Evolutionary conservation across 1,140 invertebrate species (phyloP).

Genomic region (Lepidostoma basale): DNA sequence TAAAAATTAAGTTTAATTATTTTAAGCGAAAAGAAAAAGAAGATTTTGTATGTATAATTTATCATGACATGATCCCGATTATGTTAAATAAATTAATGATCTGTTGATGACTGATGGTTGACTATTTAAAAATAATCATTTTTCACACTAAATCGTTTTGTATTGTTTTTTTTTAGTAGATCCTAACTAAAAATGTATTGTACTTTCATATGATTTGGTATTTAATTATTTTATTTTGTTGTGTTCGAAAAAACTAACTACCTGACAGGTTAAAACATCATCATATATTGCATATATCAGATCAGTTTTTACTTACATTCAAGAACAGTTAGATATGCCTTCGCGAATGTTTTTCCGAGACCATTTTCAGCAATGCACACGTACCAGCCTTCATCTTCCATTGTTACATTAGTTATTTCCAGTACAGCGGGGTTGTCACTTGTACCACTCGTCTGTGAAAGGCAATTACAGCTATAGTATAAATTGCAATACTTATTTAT

Average conservation of each 20-base stretch:
- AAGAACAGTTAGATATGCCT: conserved; percentile 84
- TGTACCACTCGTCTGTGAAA: conserved; percentile 50
- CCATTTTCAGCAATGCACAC: conserved; percentile 86
- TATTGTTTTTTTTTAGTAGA: too few relatives aligned
- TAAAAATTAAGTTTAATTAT: too few relatives aligned
- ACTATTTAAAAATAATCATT: too few relatives aligned
- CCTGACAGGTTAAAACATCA: not conserved
- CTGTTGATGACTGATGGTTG: too few relatives aligned
- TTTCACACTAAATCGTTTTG: too few relatives aligned
- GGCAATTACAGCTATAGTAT: not conserved
- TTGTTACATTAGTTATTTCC: conserved; percentile 80
- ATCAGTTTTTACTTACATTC: conserved; percentile 67
- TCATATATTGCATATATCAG: too few relatives aligned
- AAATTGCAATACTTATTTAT: too few relatives aligned
- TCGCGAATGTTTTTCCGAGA: conserved; percentile 76
- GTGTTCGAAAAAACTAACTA: not conserved
- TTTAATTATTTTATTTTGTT: not conserved
- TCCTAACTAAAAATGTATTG: too few relatives aligned
- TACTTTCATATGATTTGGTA: not conserved
- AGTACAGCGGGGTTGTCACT: conserved; percentile 71
- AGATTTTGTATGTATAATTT: too few relatives aligned
- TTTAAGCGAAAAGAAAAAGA: not conserved
- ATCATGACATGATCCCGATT: too few relatives aligned
- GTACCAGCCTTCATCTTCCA: conserved; percentile 91
- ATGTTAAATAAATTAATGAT: too few relatives aligned